Evolutionary conservation across 2,797 vertebrate genomes (phyloP).

Genomic region (Prionace glauca): DNA sequence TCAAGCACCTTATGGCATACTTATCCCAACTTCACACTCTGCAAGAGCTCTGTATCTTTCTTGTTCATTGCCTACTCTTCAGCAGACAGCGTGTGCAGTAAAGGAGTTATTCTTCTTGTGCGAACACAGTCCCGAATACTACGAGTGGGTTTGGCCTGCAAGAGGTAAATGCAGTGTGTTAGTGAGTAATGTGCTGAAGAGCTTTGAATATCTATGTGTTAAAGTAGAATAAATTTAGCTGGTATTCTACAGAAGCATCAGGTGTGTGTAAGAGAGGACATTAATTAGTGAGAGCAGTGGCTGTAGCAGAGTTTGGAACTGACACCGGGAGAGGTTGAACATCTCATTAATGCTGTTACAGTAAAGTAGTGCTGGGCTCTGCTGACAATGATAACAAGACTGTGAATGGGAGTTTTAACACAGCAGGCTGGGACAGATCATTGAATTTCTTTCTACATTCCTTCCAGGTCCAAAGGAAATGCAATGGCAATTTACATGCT

Average conservation of each 20-base stretch:
- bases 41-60: neutral
- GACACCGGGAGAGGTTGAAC: neutral
- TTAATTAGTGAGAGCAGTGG: neutral
- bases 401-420: neutral
- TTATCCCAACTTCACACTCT: neutral
- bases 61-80: neutral
- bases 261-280: neutral
- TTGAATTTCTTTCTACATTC: neutral
- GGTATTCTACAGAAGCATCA: neutral
- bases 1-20: neutral
- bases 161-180: neutral
- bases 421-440: neutral
- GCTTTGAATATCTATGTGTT: neutral
- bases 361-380: neutral
- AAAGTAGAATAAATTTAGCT: neutral
- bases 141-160: neutral
- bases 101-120: neutral
- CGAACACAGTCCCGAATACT: neutral
- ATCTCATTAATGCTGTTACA: neutral
- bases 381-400: neutral
- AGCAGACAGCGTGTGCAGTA: neutral
- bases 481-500: neutral
- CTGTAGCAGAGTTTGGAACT: neutral
- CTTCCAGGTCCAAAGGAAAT: neutral
- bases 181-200: neutral